phyloP scores from a whole-genome alignment of 2,888 invertebrate species.

The Cosmorhoe ocellata region DNA sequence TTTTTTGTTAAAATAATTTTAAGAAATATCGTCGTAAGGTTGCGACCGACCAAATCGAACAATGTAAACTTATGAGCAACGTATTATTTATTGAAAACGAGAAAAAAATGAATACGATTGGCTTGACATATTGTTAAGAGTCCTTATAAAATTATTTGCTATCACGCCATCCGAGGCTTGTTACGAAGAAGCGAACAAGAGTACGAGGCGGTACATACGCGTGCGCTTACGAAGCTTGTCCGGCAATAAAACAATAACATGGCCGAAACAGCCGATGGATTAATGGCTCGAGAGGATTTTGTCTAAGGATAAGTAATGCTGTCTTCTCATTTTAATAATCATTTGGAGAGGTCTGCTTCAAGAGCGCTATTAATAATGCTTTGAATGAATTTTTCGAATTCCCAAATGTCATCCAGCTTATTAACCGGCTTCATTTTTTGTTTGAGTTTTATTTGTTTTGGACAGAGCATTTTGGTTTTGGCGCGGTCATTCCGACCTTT shows the following conservation, averaged over 20 bases:
- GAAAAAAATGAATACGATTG: slow-evolving; percentile 64
- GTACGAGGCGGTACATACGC: slow-evolving; percentile 39
- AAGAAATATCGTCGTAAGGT: slow-evolving; percentile 71
- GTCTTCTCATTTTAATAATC: slow-evolving; percentile 73
- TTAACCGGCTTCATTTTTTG: slow-evolving; percentile 80
- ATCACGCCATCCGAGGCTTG: slow-evolving; percentile 74
- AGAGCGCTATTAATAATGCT: slow-evolving; percentile 77
- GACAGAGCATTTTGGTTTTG: slow-evolving; percentile 76
- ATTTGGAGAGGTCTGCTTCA: slow-evolving; percentile 61
- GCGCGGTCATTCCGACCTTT: slow-evolving; percentile 78
- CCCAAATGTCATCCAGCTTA: slow-evolving; percentile 82
- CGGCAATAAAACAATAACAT: slow-evolving; percentile 53
- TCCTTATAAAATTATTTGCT: slow-evolving; percentile 80
- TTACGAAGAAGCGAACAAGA: slow-evolving; percentile 67
- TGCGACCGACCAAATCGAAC: slow-evolving; percentile 70
- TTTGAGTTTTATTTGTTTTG: slow-evolving; percentile 77
- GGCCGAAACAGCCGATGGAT: slow-evolving; percentile 47
- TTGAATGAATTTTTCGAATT: slow-evolving; percentile 79
- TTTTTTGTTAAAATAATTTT: slow-evolving; percentile 66
- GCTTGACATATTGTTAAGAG: slow-evolving; percentile 79
- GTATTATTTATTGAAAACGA: slow-evolving; percentile 77
- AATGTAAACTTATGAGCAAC: slow-evolving; percentile 78
- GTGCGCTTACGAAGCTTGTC: slow-evolving; percentile 43
- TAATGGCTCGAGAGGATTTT: slow-evolving; percentile 51
- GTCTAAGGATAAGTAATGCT: slow-evolving; percentile 60